Evolutionary conservation across 1,140 invertebrate genomes (phyloP).

Genomic region (Heliothis subflexa): DNA sequence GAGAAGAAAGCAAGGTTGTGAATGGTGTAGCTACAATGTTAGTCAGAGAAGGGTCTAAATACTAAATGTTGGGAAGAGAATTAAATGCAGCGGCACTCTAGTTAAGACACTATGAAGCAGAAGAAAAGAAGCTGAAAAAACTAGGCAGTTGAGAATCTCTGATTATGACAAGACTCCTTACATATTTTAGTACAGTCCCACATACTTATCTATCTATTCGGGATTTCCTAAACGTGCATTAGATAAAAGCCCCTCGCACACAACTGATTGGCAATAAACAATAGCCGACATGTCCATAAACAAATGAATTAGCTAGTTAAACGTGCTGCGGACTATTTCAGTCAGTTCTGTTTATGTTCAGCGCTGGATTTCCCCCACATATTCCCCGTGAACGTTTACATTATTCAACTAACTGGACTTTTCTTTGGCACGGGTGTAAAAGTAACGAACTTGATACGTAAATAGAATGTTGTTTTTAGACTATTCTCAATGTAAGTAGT

Average conservation of each 20-base stretch:
- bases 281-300: neutral
- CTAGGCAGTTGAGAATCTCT: too few species aligned
- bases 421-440: constrained; percentile 18
- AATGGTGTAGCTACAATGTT: too few species aligned
- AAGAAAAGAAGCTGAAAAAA: too few species aligned
- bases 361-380: constrained; percentile 23
- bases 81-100: too few species aligned
- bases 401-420: constrained; percentile 10
- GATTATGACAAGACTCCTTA: too few species aligned
- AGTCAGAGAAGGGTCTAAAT: too few species aligned
- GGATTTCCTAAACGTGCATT: too few species aligned
- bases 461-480: neutral
- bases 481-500: neutral
- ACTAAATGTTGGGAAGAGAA: too few species aligned
- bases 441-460: neutral
- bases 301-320: neutral
- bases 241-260: neutral
- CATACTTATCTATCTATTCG: too few species aligned
- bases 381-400: constrained; percentile 28
- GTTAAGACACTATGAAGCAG: too few species aligned
- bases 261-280: neutral
- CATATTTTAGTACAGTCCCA: too few species aligned
- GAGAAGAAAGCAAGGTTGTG: too few species aligned
- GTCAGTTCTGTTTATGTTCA: neutral
- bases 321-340: neutral